Evolutionary conservation across 2,888 invertebrate species (phyloP).

Genomic region (Disparrhopalites patrizii): DNA sequence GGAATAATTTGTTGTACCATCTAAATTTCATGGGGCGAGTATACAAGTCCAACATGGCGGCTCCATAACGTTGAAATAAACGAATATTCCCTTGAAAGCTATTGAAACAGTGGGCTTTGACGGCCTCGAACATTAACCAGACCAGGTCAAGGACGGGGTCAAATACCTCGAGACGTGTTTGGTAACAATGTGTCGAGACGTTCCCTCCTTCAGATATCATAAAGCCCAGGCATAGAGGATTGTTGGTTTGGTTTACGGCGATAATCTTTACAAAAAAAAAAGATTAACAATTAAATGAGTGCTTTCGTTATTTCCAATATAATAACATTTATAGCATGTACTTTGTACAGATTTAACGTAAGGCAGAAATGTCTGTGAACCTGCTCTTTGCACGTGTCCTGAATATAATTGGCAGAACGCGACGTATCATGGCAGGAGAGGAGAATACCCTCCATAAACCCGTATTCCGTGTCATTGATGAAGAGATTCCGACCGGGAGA

Average conservation of each 20-base stretch:
- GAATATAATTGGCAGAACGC: neutral
- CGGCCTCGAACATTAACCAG: constrained; percentile 21
- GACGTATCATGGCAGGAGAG: neutral
- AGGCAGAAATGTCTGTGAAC: neutral
- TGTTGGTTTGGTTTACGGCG: neutral
- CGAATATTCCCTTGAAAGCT: constrained; percentile 15
- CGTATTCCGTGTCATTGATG: constrained; percentile 8
- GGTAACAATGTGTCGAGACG: constrained; percentile 16
- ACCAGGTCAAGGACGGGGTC: constrained; percentile 21
- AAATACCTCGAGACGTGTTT: constrained; percentile 10
- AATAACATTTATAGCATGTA: neutral
- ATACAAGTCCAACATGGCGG: constrained; percentile 17
- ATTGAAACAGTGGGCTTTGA: constrained; percentile 20
- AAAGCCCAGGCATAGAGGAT: constrained; percentile 13
- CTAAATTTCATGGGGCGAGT: constrained; percentile 12
- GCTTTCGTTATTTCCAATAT: neutral
- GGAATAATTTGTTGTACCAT: constrained; percentile 3
- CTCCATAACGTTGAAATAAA: constrained; percentile 16
- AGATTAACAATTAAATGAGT: neutral
- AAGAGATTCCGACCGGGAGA: neutral
- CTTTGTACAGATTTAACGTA: neutral
- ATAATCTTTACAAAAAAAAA: neutral
- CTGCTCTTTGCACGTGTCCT: constrained; percentile 18
- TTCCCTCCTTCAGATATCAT: neutral
- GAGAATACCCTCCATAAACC: constrained; percentile 3